Evolutionary conservation across 2,888 invertebrate genomes (phyloP).

Genomic region (Trimorus sp.): DNA sequence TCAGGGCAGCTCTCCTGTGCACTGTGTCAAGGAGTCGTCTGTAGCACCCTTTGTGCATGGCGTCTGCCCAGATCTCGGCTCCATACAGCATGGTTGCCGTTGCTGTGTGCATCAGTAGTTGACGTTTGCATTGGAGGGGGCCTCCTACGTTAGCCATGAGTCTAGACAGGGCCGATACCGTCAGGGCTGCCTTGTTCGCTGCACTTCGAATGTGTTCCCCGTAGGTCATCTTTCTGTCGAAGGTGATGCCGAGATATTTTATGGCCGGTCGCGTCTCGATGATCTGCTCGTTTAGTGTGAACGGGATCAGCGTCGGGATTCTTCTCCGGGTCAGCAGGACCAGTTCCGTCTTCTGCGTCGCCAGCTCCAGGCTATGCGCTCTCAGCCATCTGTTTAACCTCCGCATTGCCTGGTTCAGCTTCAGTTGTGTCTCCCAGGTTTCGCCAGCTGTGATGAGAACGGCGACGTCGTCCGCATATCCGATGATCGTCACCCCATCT

Average conservation of each 20-base stretch:
- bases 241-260: slow-evolving; percentile 66
- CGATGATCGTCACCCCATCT: slow-evolving; percentile 63
- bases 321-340: slow-evolving; percentile 64
- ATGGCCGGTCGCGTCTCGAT: slow-evolving; percentile 60
- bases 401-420: slow-evolving; percentile 33
- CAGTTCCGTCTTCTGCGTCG: slow-evolving; percentile 65
- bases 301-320: background rate
- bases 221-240: background rate
- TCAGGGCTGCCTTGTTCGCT: background rate
- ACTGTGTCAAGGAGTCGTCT: slow-evolving; percentile 26
- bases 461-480: slow-evolving; percentile 59
- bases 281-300: slow-evolving; percentile 34
- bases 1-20: slow-evolving; percentile 39
- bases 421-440: background rate
- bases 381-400: slow-evolving; percentile 8
- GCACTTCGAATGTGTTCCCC: background rate
- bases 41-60: slow-evolving; percentile 18
- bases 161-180: slow-evolving; percentile 30
- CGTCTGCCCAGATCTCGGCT: slow-evolving; percentile 40
- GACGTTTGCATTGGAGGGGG: slow-evolving; percentile 51
- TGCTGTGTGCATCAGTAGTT: slow-evolving; percentile 52
- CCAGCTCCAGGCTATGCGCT: slow-evolving; percentile 33
- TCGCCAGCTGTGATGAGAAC: background rate
- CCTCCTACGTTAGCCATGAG: slow-evolving; percentile 68
- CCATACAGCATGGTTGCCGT: slow-evolving; percentile 63